Evolutionary conservation across 2,888 invertebrate genomes (phyloP).

Genomic region (Spilosoma lubricipeda): DNA sequence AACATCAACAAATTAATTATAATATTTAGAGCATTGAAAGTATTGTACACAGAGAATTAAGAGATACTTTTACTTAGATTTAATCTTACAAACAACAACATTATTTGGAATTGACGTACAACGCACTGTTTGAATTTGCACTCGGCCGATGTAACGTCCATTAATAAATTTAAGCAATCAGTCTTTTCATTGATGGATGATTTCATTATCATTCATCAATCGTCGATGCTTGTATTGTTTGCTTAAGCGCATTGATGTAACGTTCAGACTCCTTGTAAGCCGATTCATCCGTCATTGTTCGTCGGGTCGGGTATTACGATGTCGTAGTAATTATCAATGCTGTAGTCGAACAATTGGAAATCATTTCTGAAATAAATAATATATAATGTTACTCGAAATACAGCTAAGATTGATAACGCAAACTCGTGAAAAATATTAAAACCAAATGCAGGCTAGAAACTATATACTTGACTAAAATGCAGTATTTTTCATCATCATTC

Average conservation of each 20-base stretch:
- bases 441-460: too few species aligned
- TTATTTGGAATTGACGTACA: constrained; percentile 48
- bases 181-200: constrained; percentile 61
- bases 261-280: constrained; percentile 42
- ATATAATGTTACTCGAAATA: constrained; percentile 19
- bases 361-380: constrained; percentile 89
- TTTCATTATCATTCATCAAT: constrained; percentile 58
- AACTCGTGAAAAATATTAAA: too few species aligned
- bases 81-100: neutral
- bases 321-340: constrained; percentile 89
- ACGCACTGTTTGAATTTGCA: constrained; percentile 29
- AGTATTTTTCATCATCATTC: too few species aligned
- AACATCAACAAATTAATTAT: neutral
- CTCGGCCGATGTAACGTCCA: constrained; percentile 39
- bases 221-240: constrained; percentile 54
- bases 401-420: too few species aligned
- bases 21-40: neutral
- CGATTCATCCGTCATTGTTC: constrained; percentile 71
- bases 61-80: neutral
- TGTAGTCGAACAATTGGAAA: constrained; percentile 95
- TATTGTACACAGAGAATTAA: constrained; percentile 9
- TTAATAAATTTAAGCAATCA: constrained; percentile 64
- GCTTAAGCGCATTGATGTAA: constrained; percentile 43
- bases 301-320: constrained; percentile 76
- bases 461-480: too few species aligned